Evolutionary conservation across 2,113 vertebrate genomes (phyloP).

Genomic region (Oncorhynchus keta): DNA sequence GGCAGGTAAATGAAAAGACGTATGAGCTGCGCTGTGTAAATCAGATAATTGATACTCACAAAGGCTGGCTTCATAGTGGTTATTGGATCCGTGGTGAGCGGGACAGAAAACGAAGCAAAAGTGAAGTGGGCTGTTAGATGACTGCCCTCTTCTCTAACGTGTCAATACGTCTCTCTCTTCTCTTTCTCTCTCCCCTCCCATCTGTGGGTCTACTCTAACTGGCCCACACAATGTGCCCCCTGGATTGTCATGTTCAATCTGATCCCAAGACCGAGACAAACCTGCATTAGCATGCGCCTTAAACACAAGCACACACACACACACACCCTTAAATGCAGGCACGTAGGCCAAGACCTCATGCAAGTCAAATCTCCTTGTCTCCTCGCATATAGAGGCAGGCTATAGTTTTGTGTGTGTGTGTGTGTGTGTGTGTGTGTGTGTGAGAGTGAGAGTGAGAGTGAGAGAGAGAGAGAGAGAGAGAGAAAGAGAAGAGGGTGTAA

Average conservation of each 20-base stretch:
- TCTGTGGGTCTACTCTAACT: conserved; percentile 43
- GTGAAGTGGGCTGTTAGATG: conserved; percentile 34
- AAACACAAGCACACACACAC: conserved; percentile 51
- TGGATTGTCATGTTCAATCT: conserved; percentile 67
- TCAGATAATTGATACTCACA: conserved; percentile 70
- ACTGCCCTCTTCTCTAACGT: conserved; percentile 34
- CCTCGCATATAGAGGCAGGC: conserved; percentile 37
- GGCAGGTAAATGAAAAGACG: conserved; percentile 36
- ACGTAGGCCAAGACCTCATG: conserved; percentile 63
- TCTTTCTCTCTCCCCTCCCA: conserved; percentile 38
- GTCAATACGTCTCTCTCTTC: conserved; percentile 7
- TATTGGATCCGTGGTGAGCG: conserved; percentile 42
- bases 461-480: too few species aligned
- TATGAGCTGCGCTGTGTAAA: conserved; percentile 24
- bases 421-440: conserved; percentile 20
- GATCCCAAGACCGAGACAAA: conserved; percentile 61
- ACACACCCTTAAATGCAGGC: conserved; percentile 56
- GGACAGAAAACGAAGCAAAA: conserved; percentile 34
- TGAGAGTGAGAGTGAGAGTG: too few species aligned
- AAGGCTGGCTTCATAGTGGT: conserved; percentile 69
- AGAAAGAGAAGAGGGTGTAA: conserved; percentile 33
- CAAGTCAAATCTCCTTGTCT: conserved; percentile 55
- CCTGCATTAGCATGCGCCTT: conserved; percentile 60
- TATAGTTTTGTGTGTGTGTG: conserved; percentile 20
- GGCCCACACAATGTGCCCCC: conserved; percentile 60